These are phyloP conservation scores for Podocnemis expansa DNA, from an alignment of 2,113 vertebrate species.

Conservation along the genomic window DNA sequence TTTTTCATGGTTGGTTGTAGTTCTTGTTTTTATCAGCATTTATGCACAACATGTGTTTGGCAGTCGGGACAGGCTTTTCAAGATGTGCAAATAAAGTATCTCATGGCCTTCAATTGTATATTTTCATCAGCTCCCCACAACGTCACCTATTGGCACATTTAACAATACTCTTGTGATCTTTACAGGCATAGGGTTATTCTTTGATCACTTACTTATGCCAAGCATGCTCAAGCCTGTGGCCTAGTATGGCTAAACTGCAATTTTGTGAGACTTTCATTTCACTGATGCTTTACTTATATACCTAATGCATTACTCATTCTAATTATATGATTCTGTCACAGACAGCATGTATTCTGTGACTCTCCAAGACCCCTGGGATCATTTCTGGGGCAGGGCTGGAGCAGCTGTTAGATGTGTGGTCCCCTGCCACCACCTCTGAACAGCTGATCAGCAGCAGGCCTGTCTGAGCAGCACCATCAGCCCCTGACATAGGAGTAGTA, in stretches of 20 bases:
- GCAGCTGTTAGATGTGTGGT: no score
- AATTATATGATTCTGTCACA: no score
- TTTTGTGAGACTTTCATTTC: not conserved
- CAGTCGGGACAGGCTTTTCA: not conserved
- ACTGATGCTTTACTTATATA: not conserved
- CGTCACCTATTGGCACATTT: not conserved
- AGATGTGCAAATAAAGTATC: not conserved
- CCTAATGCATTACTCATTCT: not conserved
- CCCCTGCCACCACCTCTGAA: no score
- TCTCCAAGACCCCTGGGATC: no score
- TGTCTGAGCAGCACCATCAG: no score
- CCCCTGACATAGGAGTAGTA: no score
- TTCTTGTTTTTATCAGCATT: not conserved
- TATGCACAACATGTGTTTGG: not conserved
- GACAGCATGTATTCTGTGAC: no score
- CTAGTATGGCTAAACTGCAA: not conserved
- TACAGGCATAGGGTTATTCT: not conserved
- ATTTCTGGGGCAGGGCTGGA: no score
- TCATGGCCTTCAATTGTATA: not conserved
- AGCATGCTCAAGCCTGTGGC: not conserved
- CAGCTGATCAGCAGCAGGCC: no score
- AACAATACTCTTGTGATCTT: not conserved
- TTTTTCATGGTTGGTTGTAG: not conserved
- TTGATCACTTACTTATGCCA: not conserved
- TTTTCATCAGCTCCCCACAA: not conserved